Percentiles rank a stretch among this genome's conserved stretches.
phyloP scores from a whole-genome alignment of 2,113 vertebrate species.

The Prolemur simus region DNA sequence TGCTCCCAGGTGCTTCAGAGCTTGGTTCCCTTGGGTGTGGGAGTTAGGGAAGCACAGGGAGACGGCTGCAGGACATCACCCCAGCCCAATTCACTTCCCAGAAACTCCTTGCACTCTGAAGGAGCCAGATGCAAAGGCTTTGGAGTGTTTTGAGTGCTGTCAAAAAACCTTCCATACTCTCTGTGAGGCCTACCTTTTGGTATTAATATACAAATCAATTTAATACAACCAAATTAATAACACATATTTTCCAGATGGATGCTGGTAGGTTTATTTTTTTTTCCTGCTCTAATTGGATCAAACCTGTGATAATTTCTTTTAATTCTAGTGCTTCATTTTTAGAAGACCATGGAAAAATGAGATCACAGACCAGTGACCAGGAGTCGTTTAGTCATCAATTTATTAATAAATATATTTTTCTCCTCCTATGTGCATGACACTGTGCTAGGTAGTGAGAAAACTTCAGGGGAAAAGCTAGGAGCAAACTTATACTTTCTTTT shows the following conservation, averaged over 20 bases:
- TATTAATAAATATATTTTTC: neutral
- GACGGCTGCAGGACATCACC: too few relatives aligned
- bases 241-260: neutral
- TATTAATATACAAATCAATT: neutral
- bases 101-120: neutral
- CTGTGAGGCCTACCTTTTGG: neutral
- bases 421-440: neutral
- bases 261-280: neutral
- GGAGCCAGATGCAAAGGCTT: neutral
- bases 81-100: neutral
- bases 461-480: neutral
- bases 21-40: neutral
- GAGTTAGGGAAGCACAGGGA: neutral
- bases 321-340: neutral
- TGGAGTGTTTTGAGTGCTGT: neutral
- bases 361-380: neutral
- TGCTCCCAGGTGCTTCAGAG: neutral
- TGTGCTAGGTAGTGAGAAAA: neutral
- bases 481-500: neutral
- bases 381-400: neutral
- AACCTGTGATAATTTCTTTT: neutral
- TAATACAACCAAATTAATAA: neutral
- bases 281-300: neutral
- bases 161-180: neutral
- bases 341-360: neutral